Evolutionary conservation across 2,888 invertebrate species (phyloP), one percentile per base, ranked within the genome.

Genomic region (Danaus chrysippus): DNA sequence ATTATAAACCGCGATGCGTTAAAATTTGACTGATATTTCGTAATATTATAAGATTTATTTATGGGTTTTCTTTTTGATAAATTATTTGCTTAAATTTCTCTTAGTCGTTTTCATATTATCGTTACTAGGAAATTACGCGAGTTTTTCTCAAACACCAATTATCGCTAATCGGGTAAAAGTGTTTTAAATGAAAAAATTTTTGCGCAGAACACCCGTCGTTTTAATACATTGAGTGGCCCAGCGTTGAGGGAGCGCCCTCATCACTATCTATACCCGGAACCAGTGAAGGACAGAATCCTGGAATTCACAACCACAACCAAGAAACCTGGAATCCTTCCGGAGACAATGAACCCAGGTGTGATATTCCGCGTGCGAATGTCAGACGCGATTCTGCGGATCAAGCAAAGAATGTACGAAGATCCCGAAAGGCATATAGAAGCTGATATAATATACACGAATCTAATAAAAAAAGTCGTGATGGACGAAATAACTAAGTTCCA

Each of bases 401-500:
- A 90, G 41, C 90, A 90, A 23, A 73, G 90, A 0, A 89, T 90
- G 89, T 91, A 90, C 71, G 89, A 90, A 71, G 89, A 90, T 63
- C 88, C 87, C 0, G 91, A 90, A 64, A 66, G 86, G 5, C 90
- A 91, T 46, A 89, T 91, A 0, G 90, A 90, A 80, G 79, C 86
- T 0, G 91, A 91, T 64, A 91, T 91, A 0, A 89, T 90, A 0
- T 91, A 91, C 66, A 89, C 91, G 0, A 91, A 90, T 59, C 57
- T 90, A 6, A 91, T 91, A 0, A 90, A 89, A 54, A 90, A 90
- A 44, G 88, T 89, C 0, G 91, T 91, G 0, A 88, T 81, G 82
- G 91, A 91, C 63, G 91, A 91, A 53, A 90, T 91, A 0, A 88
- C 87, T 0, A 91, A 90, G 44, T 91, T 90, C 67, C 90, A 91